Percentiles rank a stretch among this genome's conserved stretches.
Conservation (phyloP, 2,888 invertebrate genomes). For the Punctoribates punctum region DNA sequence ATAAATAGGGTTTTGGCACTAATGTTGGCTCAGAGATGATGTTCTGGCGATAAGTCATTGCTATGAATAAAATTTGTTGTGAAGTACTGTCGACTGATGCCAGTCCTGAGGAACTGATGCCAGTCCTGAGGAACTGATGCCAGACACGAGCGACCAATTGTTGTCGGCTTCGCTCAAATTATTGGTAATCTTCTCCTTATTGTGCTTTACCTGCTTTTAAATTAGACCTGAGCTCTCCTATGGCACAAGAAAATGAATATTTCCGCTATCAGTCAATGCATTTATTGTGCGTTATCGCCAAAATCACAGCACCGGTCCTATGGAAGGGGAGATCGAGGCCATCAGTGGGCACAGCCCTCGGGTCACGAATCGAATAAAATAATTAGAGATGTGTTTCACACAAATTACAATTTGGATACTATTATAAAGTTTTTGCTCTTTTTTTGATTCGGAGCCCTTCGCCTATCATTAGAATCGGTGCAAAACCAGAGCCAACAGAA, state of each 20-base stretch:
- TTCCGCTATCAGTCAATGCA: slow-evolving; percentile 4
- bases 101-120: too few species aligned
- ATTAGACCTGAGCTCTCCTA: neutral
- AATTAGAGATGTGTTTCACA: slow-evolving; percentile 14
- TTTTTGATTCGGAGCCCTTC: slow-evolving; percentile 17
- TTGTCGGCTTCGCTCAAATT: slow-evolving; percentile 28
- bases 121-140: too few species aligned
- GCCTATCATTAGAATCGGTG: slow-evolving; percentile 29
- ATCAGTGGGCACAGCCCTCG: neutral
- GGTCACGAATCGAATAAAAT: slow-evolving; percentile 18
- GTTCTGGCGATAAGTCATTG: neutral
- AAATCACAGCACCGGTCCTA: neutral
- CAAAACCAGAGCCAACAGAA: slow-evolving; percentile 11
- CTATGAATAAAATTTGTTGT: neutral
- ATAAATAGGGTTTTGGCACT: neutral
- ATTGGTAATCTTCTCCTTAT: slow-evolving; percentile 28
- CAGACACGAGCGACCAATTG: slow-evolving; percentile 13
- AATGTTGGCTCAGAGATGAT: neutral
- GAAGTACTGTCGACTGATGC: neutral
- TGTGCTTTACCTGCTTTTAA: slow-evolving; percentile 29
- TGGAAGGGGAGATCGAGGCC: slow-evolving; percentile 19
- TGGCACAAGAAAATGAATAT: slow-evolving; percentile 13
- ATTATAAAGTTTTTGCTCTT: slow-evolving; percentile 15
- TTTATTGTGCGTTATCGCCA: neutral
- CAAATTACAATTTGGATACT: slow-evolving; percentile 19